Percentiles rank a stretch among this genome's conserved stretches.
phyloP scores from a whole-genome alignment of 2,797 vertebrate genomes.

The Balearica regulorum region DNA sequence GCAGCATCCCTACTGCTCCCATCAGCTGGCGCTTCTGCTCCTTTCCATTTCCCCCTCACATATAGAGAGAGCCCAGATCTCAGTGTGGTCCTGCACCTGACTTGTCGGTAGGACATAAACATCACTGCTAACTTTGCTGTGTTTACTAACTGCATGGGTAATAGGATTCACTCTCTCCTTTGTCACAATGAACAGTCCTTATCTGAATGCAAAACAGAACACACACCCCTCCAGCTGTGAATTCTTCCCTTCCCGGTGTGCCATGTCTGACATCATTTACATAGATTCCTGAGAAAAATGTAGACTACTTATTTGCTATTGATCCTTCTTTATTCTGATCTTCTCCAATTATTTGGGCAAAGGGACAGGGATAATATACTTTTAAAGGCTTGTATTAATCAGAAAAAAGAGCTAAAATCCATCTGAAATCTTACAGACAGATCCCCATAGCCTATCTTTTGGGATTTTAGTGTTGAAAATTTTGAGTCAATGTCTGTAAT shows the following conservation, averaged over 20 bases:
- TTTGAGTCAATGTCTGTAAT: slow-evolving; percentile 39
- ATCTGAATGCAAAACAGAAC: background rate
- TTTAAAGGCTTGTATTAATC: slow-evolving; percentile 25
- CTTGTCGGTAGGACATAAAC: background rate
- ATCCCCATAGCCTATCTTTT: background rate
- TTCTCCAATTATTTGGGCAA: slow-evolving; percentile 20
- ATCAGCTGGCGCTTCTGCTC: background rate
- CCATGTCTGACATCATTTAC: background rate
- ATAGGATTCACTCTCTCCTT: background rate
- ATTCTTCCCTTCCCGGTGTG: background rate
- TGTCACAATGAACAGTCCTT: fast-evolving
- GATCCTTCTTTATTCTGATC: background rate
- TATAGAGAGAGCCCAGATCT: background rate
- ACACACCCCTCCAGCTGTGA: background rate
- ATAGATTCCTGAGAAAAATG: background rate
- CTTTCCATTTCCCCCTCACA: background rate
- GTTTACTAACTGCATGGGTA: background rate
- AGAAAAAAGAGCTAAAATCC: slow-evolving; percentile 6
- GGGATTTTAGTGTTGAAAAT: slow-evolving; percentile 31
- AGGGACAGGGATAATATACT: background rate
- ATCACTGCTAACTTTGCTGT: background rate
- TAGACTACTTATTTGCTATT: background rate
- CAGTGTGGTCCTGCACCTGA: background rate
- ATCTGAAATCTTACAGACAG: background rate
- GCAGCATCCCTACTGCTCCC: background rate